Evolutionary conservation across 1,140 invertebrate species (phyloP).

Genomic region (Pseudomyrmex pallidus): DNA sequence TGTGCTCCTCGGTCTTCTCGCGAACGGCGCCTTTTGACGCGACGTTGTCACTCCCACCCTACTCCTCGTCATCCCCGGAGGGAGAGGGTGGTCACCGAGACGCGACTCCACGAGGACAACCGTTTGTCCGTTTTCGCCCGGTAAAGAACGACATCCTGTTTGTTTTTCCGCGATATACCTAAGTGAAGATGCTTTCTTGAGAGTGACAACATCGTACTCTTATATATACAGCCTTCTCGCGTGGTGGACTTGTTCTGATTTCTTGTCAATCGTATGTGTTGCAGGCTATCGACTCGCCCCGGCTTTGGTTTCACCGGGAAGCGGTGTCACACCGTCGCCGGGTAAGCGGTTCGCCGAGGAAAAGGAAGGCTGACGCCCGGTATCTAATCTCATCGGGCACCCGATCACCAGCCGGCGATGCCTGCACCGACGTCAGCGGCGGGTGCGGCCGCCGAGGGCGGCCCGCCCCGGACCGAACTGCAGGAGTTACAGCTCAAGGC

Average conservation of each 20-base stretch:
- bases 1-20: neutral
- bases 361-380: constrained; percentile 9
- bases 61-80: neutral
- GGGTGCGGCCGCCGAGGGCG: constrained; percentile 86
- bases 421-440: constrained; percentile 87
- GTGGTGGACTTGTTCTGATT: neutral
- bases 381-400: constrained; percentile 34
- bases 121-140: neutral
- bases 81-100: constrained; percentile 1
- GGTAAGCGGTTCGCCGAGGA: neutral
- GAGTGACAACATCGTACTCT: neutral
- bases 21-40: neutral
- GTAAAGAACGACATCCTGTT: neutral
- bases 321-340: neutral
- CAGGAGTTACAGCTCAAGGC: constrained; percentile 95
- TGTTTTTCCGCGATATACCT: neutral
- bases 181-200: constrained; percentile 19
- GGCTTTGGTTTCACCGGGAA: neutral
- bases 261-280: constrained; percentile 16
- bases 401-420: constrained; percentile 78
- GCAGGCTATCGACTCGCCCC: constrained; percentile 5
- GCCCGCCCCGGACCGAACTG: constrained; percentile 93
- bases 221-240: neutral
- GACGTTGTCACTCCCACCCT: constrained; percentile 20
- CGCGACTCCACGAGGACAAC: constrained; percentile 17